Evolutionary conservation across 1,140 invertebrate genomes (phyloP), one percentile per base, ranked within the genome.

Genomic region (Camponotus floridanus): DNA sequence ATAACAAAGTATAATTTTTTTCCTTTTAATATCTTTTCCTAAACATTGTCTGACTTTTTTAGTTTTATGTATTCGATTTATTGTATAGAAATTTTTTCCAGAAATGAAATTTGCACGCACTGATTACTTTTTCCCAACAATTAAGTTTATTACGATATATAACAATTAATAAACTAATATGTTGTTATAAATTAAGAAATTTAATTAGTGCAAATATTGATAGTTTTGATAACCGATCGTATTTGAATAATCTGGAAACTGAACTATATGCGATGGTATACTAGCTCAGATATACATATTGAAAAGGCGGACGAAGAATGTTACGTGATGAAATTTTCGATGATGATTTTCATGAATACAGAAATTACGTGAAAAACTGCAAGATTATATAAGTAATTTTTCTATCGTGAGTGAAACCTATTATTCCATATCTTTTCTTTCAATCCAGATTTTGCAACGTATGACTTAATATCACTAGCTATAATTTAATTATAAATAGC

Each of bases 371-470:
- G 79, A 62, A 59, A 61, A 26, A 61, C 18, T 81, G 67, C 67
- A 73, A 21, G 57, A 73, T 39, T 71, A 81, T 48, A 48, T 55
- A 55, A 8, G n/a, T 70, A 8, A 74, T 48, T 83, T 73, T 73
- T 45, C 55, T 83, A 83, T 45, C 33, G 55, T 74, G 68, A 81
- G 8, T 61, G 57, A 45, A n/a, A 8, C 9, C 9, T 73, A 13
- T 70, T 57, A 51, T 61, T 70, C 0, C 33, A 80, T 33, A 21
- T 57, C 8, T 65, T 55, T 0, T 4, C 3, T 3, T 57, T 2
- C 3, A 36, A 59, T 39, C 4, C 13, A 81, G 13, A 13, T 61
- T 61, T 62, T 61, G 13, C 36, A 26, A 57, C 36, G 11, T 70
- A 42, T 45, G 21, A 2, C 1, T 55, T 39, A 65, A 39, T 68